Conservation (phyloP, 2,113 vertebrate genomes). For the Otocyon megalotis region DNA sequence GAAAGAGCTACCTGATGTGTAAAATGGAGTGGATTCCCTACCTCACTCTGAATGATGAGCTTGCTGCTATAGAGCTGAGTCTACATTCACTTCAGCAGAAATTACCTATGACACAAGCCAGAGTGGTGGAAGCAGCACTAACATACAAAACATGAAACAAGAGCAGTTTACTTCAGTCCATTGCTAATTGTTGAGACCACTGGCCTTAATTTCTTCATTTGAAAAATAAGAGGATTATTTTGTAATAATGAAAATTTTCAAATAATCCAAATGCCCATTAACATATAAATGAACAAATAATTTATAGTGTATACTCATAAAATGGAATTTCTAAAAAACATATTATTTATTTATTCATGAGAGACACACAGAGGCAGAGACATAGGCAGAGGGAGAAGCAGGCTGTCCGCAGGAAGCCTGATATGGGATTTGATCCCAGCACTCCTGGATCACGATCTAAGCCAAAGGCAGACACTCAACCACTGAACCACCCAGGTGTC, state of each 20-base stretch:
- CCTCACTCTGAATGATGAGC: neutral
- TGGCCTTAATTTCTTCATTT: neutral
- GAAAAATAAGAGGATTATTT: neutral
- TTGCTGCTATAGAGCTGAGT: neutral
- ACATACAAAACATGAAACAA: neutral
- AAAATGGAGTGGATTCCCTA: neutral
- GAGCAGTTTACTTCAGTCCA: neutral
- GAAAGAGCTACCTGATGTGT: neutral
- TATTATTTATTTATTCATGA: too few relatives aligned
- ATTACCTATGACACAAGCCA: neutral
- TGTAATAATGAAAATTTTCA: neutral
- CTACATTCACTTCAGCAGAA: neutral
- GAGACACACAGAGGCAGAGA: too few relatives aligned
- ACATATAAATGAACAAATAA: neutral
- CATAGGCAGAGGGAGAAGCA: too few relatives aligned
- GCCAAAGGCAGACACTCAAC: too few relatives aligned
- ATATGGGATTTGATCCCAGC: too few relatives aligned
- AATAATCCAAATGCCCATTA: neutral
- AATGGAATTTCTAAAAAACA: neutral
- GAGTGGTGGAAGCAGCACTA: neutral
- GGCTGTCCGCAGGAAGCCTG: too few relatives aligned
- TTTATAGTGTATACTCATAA: neutral
- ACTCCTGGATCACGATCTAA: too few relatives aligned
- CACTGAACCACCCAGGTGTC: too few relatives aligned
- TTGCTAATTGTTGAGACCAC: neutral